A percentile compares a stretch with the other conserved stretches of the same genome.
Conservation (phyloP, 37 sponge, comb jelly and placozoan genomes). For the Amphimedon queenslandica region DNA sequence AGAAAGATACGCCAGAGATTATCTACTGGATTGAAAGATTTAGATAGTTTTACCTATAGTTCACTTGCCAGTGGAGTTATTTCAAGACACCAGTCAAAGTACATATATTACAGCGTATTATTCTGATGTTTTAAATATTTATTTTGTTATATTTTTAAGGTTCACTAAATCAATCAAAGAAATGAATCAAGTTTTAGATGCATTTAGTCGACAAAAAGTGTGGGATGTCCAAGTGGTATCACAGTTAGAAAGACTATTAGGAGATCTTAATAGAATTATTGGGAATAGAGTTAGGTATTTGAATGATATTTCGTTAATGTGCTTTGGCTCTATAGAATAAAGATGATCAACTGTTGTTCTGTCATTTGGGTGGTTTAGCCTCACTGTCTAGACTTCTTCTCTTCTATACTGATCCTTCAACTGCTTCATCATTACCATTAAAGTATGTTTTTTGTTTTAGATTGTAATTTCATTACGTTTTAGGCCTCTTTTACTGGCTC, state of each 20-base stretch:
- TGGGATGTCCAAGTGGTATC: constrained; percentile 6
- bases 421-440: constrained; percentile 7
- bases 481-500: constrained; percentile 27
- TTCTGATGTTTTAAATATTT: background rate
- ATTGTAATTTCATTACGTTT: background rate
- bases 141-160: background rate
- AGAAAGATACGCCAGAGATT: constrained; percentile 74
- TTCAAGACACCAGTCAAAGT: background rate
- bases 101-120: too few species aligned
- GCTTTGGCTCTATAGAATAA: constrained; percentile 6
- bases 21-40: constrained; percentile 31
- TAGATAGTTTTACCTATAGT: background rate
- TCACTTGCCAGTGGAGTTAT: background rate
- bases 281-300: background rate
- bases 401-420: background rate
- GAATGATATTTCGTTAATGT: background rate
- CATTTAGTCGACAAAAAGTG: background rate
- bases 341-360: constrained; percentile 39
- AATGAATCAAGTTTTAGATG: constrained; percentile 32
- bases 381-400: constrained; percentile 24
- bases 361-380: constrained; percentile 58
- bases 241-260: constrained; percentile 43
- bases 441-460: constrained; percentile 6
- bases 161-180: constrained; percentile 42
- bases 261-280: constrained; percentile 41